Base-by-base conservation (phyloP, 2,888 invertebrate genomes). In the Tridacna crocea region DNA sequence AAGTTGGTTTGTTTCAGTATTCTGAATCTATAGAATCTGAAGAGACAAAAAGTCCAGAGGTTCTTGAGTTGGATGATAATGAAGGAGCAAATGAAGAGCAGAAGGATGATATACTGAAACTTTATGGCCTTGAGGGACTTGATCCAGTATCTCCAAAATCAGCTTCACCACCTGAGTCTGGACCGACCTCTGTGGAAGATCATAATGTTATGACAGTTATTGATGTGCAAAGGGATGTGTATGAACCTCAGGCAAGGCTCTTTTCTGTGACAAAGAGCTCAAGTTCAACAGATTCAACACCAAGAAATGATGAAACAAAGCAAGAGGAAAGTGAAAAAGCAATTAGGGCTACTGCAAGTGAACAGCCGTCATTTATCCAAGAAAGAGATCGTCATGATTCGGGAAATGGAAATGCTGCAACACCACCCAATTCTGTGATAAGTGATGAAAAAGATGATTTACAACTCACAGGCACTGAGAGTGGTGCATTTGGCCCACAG, bases 1-100 rank as follows among this genome's bases (percentile, higher is more conserved):
- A 79, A 58, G 85, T 85, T 19, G 85, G 85, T 26, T 66, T 85
- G n/a, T 85, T 85, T 61, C 85, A 85, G 75, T 83, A 85, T 73
- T 58, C 17, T 10, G 70, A 70, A 47, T 19, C 66, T 66, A 47
- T 24, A 17, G 74, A 74, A 60, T 22, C 22, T 13, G 61, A 74
- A 61, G 74, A 70, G 24, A 65, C 36, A 8, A 77, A 65, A 48
- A 83, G 84, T 65, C 81, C 84, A 27, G 84, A 76, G 46, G 75
- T 75, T 51, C 61, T 70, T 72, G 84, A 84, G 47, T 17, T 81
- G 19, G 73, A 76, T 68, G 80, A 80, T 27, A 73, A 72, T 46
- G 84, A 85, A 6, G 80, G 79, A 8, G 15, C 51, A 17, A 15
- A 84, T 58, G 81, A 84, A 55, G 78, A 79, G 46, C 36, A 78